A percentile compares a stretch with the other conserved stretches of the same genome.
These are phyloP conservation scores for Diarsia dahlii DNA, from an alignment of 2,888 invertebrate species.

Conservation along the genomic window DNA sequence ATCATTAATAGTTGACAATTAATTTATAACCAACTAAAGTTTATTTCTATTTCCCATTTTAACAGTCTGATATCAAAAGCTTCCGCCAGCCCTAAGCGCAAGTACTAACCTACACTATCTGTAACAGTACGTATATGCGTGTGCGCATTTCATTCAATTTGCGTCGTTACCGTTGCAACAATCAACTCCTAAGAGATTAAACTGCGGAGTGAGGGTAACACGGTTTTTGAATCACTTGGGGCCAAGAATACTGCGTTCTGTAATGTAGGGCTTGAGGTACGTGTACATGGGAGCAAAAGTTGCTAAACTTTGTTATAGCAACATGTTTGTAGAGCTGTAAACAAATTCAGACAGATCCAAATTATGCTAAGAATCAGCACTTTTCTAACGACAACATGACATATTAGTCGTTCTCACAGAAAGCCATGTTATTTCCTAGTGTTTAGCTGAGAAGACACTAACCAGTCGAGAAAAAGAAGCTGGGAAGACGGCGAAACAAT, in stretches of 20 bases:
- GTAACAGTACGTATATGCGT: conserved; percentile 57
- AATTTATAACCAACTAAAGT: conserved; percentile 17
- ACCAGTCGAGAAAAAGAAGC: too few species aligned
- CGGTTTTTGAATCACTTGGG: conserved; percentile 66
- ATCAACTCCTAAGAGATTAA: conserved; percentile 70
- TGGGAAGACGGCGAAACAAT: too few species aligned
- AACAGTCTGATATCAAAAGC: conserved; percentile 7
- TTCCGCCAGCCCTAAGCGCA: conserved; percentile 49
- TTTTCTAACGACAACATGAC: too few species aligned
- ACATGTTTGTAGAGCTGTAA: neutral
- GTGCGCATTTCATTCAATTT: conserved; percentile 68
- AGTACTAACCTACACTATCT: conserved; percentile 42
- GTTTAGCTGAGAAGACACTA: too few species aligned
- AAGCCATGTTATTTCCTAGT: too few species aligned
- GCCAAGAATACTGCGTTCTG: conserved; percentile 31
- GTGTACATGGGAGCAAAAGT: neutral
- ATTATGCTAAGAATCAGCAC: too few species aligned
- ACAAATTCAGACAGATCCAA: neutral
- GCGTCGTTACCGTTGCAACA: conserved; percentile 67
- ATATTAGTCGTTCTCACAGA: too few species aligned
- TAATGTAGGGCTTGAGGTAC: conserved; percentile 27
- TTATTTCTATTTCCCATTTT: conserved; percentile 8
- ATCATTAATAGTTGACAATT: too few species aligned
- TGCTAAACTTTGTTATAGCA: neutral
- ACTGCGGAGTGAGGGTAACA: conserved; percentile 65